Base-by-base conservation (phyloP, 2,888 invertebrate genomes). In the Arctia plantaginis region DNA sequence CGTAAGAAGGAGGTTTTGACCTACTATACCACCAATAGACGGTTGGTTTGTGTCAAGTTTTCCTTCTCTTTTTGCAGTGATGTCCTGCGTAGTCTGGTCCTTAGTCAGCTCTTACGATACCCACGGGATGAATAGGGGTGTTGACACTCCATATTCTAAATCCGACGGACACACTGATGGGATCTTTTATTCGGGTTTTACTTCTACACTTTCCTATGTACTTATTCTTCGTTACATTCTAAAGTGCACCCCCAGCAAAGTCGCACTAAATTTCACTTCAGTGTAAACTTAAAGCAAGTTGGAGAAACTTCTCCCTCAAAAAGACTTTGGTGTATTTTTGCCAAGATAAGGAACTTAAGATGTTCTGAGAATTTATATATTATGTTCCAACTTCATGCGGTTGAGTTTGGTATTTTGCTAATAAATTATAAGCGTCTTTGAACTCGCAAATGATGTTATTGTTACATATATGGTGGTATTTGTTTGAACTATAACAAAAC, bases 351-450 rank as follows among this genome's bases (percentile, higher is more conserved):
- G 35, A 65, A 71, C 47, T 71, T 47, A 6, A 27, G 20, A 47
- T 51, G 20, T 51, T 66, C 13, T 47, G 15, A 66, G 12, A 66
- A 71, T 71, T 71, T 71, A 35, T 66, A 27, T 71, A 66, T 66
- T 71, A 66, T 71, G 35, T 13, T 65, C 15, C 23, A 69, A 65
- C 33, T 65, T 64, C 27, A 41, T 30, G 71, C 27, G 39, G 51
- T 39, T 51, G 23, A 47, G 1, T 27, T 65, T 39, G 65, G 12
- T n/a, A 71, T 47, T 69, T 35, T 3, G 41, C 41, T 30, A 18
- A 3, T 62, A 39, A 62, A 41, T 69, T 62, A 68, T 15, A n/a
- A 30, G 30, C 67, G 20, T 23, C 30, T 27, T 47, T 18, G 44
- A 18, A 62, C 30, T 44, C 3, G 30, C n/a, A 27, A 41, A 27